phyloP scores from a whole-genome alignment of 2,888 invertebrate species.

The Drosophila vallismaia region DNA sequence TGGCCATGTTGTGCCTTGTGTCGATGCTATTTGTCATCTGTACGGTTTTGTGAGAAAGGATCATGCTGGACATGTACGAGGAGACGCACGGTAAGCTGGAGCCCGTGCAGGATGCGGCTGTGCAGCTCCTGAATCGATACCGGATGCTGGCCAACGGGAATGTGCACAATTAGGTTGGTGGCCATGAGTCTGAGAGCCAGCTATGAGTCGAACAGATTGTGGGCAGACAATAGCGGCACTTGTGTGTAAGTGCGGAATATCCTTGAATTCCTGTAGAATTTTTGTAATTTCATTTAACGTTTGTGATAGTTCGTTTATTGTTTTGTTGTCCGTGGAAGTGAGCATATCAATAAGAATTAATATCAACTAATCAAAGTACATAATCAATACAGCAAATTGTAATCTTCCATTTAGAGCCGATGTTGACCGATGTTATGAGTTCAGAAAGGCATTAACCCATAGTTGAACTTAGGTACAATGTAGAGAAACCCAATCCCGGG shows the following conservation, averaged over 20 bases:
- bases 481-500: constrained; percentile 28
- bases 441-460: constrained; percentile 59
- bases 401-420: constrained; percentile 68
- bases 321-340: constrained; percentile 12
- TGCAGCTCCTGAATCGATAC: constrained; percentile 62
- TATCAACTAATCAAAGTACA: constrained; percentile 53
- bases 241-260: constrained; percentile 57
- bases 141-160: constrained; percentile 66
- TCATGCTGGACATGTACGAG: constrained; percentile 65
- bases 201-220: constrained; percentile 13
- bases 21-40: constrained; percentile 82
- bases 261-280: constrained; percentile 57
- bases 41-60: constrained; percentile 82
- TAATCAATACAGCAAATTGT: constrained; percentile 58
- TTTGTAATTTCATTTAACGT: constrained; percentile 50
- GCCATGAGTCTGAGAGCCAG: not conserved
- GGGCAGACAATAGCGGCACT: constrained; percentile 64
- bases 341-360: constrained; percentile 55
- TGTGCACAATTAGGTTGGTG: constrained; percentile 56
- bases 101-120: constrained; percentile 64
- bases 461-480: constrained; percentile 31
- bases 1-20: constrained; percentile 82
- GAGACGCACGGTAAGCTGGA: constrained; percentile 60
- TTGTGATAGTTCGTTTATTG: constrained; percentile 60
- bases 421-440: constrained; percentile 40